Base-by-base conservation (phyloP, 2,888 invertebrate species). In the Lamproptera curius region DNA sequence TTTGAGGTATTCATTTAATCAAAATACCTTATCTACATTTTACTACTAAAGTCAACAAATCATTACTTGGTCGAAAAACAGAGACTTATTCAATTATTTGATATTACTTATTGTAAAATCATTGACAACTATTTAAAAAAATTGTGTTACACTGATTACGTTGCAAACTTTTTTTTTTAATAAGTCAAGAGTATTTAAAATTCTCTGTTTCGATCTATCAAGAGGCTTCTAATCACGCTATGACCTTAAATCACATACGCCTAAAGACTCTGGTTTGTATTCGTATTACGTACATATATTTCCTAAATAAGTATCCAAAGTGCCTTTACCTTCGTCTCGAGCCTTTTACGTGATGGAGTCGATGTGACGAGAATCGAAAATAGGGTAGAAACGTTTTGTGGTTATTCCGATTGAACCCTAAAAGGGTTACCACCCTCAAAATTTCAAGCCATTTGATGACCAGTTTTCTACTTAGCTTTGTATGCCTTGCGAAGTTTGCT, bases 301-400 rank as follows among this genome's bases (percentile, higher is more conserved):
- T 57, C 57, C 57, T 55, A 64, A 70, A 73, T 73, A 70, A 67
- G 63, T 64, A 62, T 59, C 53, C 58, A 66, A 70, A 73, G 67
- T 71, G 62, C 67, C 64, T 63, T 56, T 65, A 66, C 73, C 71
- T 58, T 55, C 54, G 48, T 67, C 66, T 64, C 63, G 66, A 57
- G 62, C 69, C 69, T 71, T 67, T 68, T 67, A 65, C 68, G 73
- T 73, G 76, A 76, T 74, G 73, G 73, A 67, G 70, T 70, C 63
- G 61, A 67, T 84, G 84, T 82, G 83, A 82, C 76, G 72, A 63
- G 84, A 83, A 85, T 84, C 69, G 75, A 72, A 76, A 82, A 79
- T 76, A 67, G 71, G 73, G 68, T 70, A 65, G 67, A 72, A 80
- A 77, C 79, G 79, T 81, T 79, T 77, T 79, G 83, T 74, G 82